Evolutionary conservation across 2,113 vertebrate genomes (phyloP).

Genomic region (Meles meles): DNA sequence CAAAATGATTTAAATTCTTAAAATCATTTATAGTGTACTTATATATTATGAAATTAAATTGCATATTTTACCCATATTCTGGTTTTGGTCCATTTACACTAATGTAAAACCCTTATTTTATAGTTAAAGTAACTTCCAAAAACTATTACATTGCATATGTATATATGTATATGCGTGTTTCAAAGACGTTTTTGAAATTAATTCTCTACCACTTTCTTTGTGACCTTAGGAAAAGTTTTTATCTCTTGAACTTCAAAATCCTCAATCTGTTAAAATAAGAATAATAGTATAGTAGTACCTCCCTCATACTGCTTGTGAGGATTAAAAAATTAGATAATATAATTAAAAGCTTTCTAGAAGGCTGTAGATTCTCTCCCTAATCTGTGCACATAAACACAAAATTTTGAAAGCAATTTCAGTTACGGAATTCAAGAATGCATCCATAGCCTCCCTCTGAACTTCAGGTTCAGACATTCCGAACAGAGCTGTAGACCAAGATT

Average conservation of each 20-base stretch:
- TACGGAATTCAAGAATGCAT: not conserved
- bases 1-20: slow-evolving; percentile 37
- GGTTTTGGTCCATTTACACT: not conserved
- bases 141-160: not conserved
- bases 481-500: not conserved
- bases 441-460: not conserved
- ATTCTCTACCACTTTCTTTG: not conserved
- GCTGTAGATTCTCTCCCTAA: not conserved
- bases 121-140: slow-evolving; percentile 6
- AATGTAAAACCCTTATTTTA: slow-evolving; percentile 13
- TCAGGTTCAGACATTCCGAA: slow-evolving; percentile 5
- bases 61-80: slow-evolving; percentile 4
- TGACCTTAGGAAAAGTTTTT: slow-evolving; percentile 23
- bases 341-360: not conserved
- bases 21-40: slow-evolving; percentile 22
- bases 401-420: slow-evolving; percentile 27
- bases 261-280: slow-evolving; percentile 14
- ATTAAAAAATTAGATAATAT: not conserved
- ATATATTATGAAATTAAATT: not conserved
- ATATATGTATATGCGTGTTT: not conserved
- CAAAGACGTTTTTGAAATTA: slow-evolving; percentile 29
- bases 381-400: not conserved
- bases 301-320: not conserved
- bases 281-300: not conserved
- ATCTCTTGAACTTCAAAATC: not conserved